Evolutionary conservation across 2,113 vertebrate species (phyloP).

Genomic region (Tyrannus savana): DNA sequence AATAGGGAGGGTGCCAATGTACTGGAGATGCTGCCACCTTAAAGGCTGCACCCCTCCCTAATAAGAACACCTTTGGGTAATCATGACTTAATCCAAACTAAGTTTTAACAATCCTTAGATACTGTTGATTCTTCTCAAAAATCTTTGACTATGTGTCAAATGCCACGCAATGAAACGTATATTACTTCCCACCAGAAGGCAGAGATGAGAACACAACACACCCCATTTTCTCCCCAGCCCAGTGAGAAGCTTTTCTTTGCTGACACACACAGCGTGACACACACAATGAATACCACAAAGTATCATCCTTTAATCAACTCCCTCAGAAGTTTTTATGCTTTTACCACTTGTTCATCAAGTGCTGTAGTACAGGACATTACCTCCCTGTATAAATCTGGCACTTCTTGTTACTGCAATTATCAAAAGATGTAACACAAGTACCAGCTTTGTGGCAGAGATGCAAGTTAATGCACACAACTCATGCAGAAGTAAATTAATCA

Average conservation of each 20-base stretch:
- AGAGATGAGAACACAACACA: not conserved
- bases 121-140: not conserved
- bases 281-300: not conserved
- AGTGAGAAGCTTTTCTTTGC: not conserved
- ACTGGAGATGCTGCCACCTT: not conserved
- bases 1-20: not conserved
- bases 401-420: not conserved
- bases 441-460: not conserved
- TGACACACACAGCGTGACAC: not conserved
- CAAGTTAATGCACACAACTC: not conserved
- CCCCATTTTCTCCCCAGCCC: not conserved
- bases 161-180: not conserved
- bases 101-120: not conserved
- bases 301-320: not conserved
- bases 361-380: not conserved
- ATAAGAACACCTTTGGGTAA: not conserved
- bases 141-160: not conserved
- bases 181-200: not conserved
- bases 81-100: not conserved
- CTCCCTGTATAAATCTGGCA: not conserved
- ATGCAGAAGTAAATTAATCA: constrained; percentile 35
- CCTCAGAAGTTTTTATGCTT: not conserved
- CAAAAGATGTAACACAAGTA: not conserved
- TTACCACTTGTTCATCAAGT: not conserved
- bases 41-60: not conserved